A percentile compares a stretch with the other conserved stretches of the same genome.
phyloP scores from a whole-genome alignment of 2,888 invertebrate species.

The Cinara cedri region DNA sequence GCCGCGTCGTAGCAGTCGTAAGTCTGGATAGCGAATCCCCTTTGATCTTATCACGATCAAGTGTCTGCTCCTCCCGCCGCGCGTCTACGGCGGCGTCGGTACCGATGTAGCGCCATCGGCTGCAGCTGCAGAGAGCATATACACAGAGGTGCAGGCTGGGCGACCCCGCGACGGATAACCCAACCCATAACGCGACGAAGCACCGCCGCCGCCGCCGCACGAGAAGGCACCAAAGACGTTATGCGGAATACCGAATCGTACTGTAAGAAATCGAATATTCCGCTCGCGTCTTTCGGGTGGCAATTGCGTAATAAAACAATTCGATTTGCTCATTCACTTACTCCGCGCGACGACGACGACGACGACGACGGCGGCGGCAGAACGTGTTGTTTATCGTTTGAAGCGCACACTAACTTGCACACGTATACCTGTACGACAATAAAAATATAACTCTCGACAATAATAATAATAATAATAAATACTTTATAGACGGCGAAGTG shows the following conservation, averaged over 20 bases:
- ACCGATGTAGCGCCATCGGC: background rate
- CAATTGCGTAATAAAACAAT: constrained; percentile 17
- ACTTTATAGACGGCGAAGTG: no score
- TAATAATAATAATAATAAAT: background rate
- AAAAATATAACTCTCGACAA: background rate
- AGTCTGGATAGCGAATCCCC: background rate
- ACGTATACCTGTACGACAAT: no score
- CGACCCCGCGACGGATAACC: no score
- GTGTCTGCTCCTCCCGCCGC: background rate
- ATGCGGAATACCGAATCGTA: no score
- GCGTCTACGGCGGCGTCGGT: background rate
- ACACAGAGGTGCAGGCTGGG: no score
- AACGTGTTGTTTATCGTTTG: background rate
- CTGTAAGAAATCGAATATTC: constrained; percentile 19
- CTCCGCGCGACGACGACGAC: background rate
- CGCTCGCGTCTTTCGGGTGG: background rate
- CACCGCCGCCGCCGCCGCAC: no score
- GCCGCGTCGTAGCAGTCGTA: no score
- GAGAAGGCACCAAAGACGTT: no score
- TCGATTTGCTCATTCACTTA: background rate
- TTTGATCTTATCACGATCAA: constrained; percentile 4
- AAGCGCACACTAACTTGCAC: background rate
- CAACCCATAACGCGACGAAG: no score
- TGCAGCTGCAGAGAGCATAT: no score
- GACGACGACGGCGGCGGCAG: no score